Evolutionary conservation across 1,140 invertebrate genomes (phyloP), one percentile per base, ranked within the genome.

Genomic region (Mizuhopecten yessoensis): DNA sequence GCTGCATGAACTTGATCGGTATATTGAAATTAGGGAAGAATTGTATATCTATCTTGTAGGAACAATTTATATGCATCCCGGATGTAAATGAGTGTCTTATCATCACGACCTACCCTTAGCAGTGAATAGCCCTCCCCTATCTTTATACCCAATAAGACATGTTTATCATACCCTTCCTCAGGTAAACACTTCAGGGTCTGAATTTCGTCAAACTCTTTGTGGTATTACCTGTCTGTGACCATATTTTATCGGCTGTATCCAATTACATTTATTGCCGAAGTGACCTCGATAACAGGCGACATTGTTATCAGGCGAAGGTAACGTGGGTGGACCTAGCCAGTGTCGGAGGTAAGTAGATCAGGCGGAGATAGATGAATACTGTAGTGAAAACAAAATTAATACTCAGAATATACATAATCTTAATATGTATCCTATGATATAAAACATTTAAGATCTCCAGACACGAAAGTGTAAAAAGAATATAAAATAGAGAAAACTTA

Each of bases 221-320:
- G 57, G 11, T 75, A n/a, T 75, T 75, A 29, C 57, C 57, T 75
- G 42, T 45, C 36, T 45, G 57, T n/a, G 57, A 75, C 57, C 57
- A 29, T 75, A 75, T 75, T 17, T 75, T 29, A 75, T 75, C 57
- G n/a, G 57, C 29, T n/a, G 23, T 75, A 75, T 75, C 57, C 23
- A 75, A 75, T 75, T 75, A 29, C 57, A 9, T 29, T 75, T 75
- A 75, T 1, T 23, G 29, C n/a, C 57, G 57, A n/a, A 10, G 1
- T n/a, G 57, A 29, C 23, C 17, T 75, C 57, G 57, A 75, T 75
- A 75, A 5, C 57, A 29, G 23, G 1, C n/a, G 11, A n/a, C 57
- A 75, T n/a, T 9, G 7, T 75, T 17, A 75, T 0, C 29, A 5
- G 11, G 57, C 36, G 36, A 39, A 39, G 57, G 57, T 0, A 75